Evolutionary conservation across 2,888 invertebrate species (phyloP).

Genomic region (Macaria notata): DNA sequence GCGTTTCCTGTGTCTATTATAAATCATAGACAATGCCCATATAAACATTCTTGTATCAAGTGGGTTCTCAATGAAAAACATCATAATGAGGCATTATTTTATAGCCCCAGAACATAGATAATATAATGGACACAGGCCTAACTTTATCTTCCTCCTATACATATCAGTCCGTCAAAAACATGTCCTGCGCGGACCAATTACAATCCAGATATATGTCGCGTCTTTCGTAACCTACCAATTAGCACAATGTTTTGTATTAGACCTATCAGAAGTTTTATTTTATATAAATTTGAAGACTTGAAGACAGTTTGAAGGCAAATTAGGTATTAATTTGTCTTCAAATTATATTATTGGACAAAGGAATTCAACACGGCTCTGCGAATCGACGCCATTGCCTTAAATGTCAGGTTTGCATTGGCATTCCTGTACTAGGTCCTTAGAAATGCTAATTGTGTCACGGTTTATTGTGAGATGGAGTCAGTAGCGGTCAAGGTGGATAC

Average conservation of each 20-base stretch:
- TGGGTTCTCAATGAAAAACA: constrained; percentile 7
- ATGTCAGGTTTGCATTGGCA: constrained; percentile 45
- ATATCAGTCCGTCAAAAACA: no score
- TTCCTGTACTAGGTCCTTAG: constrained; percentile 27
- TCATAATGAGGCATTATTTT: constrained; percentile 7
- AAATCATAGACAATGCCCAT: background rate
- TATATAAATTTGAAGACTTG: no score
- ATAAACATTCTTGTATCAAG: constrained; percentile 3
- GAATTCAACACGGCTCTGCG: constrained; percentile 36
- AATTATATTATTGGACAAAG: constrained; percentile 25
- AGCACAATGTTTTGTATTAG: no score
- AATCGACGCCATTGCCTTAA: constrained; percentile 37
- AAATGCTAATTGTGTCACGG: constrained; percentile 69
- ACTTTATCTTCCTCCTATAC: no score
- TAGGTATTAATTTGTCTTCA: no score
- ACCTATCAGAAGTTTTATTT: no score
- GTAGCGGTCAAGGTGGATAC: constrained; percentile 71
- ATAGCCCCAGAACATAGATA: constrained; percentile 14
- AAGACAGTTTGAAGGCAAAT: no score
- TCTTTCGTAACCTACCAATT: no score
- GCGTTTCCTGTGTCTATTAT: background rate
- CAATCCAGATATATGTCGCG: no score
- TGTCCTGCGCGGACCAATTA: no score
- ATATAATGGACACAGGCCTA: no score
- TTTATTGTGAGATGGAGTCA: constrained; percentile 46